Evolutionary conservation across 2,888 invertebrate genomes (phyloP).

Genomic region (Galerucella nymphaeae): DNA sequence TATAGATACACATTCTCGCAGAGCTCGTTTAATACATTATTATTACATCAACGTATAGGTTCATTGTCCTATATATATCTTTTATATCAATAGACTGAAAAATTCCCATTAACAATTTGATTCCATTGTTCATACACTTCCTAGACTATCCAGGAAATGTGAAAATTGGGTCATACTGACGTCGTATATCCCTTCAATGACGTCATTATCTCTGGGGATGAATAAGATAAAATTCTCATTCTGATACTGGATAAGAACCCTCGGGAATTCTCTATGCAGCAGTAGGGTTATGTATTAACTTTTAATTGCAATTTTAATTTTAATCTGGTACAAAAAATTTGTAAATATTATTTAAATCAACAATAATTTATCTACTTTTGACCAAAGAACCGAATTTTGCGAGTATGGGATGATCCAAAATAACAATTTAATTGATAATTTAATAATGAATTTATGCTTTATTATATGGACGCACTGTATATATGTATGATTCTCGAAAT

Average conservation of each 20-base stretch:
- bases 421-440: too few relatives aligned
- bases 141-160: background rate
- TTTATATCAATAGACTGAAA: background rate
- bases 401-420: too few relatives aligned
- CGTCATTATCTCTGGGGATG: constrained; percentile 27
- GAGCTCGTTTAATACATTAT: constrained; percentile 2
- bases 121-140: background rate
- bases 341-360: background rate
- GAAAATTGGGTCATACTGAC: constrained; percentile 14
- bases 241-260: constrained; percentile 25
- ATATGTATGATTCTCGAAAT: background rate
- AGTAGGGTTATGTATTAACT: background rate
- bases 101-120: too few relatives aligned
- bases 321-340: background rate
- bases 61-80: background rate
- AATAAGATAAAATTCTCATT: constrained; percentile 30
- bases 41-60: constrained; percentile 7
- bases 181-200: constrained; percentile 19
- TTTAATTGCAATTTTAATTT: background rate
- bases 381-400: too few relatives aligned
- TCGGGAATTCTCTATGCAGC: constrained; percentile 8
- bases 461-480: background rate
- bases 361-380: too few relatives aligned
- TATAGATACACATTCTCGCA: background rate
- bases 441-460: too few relatives aligned